These are phyloP conservation scores for Strix aluco DNA, from an alignment of 2,113 vertebrate species.

Conservation along the genomic window DNA sequence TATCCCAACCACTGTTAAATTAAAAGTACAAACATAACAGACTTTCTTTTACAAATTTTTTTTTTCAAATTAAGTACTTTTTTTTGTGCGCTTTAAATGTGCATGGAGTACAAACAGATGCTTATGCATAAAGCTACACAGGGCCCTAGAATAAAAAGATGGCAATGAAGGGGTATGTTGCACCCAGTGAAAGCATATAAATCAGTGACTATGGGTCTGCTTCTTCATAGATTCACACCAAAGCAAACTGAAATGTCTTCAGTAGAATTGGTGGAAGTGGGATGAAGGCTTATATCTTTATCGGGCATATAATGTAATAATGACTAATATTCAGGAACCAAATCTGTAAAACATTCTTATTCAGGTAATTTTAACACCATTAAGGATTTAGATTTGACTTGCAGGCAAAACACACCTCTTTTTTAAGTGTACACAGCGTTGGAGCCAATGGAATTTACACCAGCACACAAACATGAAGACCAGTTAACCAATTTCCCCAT, in stretches of 20 bases:
- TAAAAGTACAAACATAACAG: constrained; percentile 65
- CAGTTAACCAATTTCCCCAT: neutral
- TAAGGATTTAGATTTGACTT: neutral
- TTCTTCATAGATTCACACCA: neutral
- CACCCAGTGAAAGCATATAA: neutral
- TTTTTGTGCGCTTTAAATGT: neutral
- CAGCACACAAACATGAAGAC: neutral
- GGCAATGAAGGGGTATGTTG: neutral
- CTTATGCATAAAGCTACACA: neutral
- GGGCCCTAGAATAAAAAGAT: neutral
- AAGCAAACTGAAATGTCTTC: neutral
- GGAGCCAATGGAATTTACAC: neutral
- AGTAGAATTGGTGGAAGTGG: neutral
- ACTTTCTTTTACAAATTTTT: neutral
- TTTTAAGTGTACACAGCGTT: neutral
- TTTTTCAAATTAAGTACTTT: neutral
- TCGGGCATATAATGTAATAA: neutral
- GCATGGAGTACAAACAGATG: neutral
- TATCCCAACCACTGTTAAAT: constrained; percentile 71
- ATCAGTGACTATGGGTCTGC: neutral
- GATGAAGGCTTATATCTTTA: neutral
- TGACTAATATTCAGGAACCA: neutral
- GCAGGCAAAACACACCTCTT: neutral
- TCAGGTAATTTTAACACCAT: neutral
- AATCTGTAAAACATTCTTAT: neutral